Base-by-base conservation (phyloP, 2,888 invertebrate genomes). In the Unio pictorum region DNA sequence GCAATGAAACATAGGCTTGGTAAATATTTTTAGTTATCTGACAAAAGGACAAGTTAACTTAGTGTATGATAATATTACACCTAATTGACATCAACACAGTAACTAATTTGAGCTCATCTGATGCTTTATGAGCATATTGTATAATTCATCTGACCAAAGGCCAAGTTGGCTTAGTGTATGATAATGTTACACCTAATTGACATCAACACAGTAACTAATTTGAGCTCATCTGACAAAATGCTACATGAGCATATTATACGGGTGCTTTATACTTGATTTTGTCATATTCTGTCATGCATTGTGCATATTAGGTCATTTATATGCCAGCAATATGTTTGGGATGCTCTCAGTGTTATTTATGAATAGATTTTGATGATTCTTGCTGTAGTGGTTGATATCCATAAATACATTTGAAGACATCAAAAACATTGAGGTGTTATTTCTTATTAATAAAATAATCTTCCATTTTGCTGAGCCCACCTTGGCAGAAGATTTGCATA, bases 1-100 rank as follows among this genome's bases (percentile, higher is more conserved):
- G 96, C 97, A 75, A 98, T 99, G 98, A 95, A 96, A 87, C 98
- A 98, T 91, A 96, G 98, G 91, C 83, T 90, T 57, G 90, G 89
- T 88, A 75, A 72, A 73, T 54, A 34, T 63, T 26, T 62, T 18
- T 63, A 45, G 55, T 34, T 57, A 26, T 45, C 61, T 28, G 28
- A 61, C 17, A 7, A 26, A 26, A 26, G 7, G 1, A 1, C 30
- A 11, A 3, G 20, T 20, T 20, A 26, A 6, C 63, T 23, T 20
- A 54, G 28, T 45, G 20, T 63, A 45, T 45, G 11, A 45, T 45
- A 11, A 45, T 3, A 4, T 58, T 62, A 20, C 54, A 17, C 20
- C 6, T 59, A 26, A 28, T 18, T 26, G 5, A 28, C 23, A 26
- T 59, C 60, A 59, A 17, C 98, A 98, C 91, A 96, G 98, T 88